These are phyloP conservation scores for Scaeva pyrastri DNA, from an alignment of 2,888 invertebrate species.

Conservation along the genomic window DNA sequence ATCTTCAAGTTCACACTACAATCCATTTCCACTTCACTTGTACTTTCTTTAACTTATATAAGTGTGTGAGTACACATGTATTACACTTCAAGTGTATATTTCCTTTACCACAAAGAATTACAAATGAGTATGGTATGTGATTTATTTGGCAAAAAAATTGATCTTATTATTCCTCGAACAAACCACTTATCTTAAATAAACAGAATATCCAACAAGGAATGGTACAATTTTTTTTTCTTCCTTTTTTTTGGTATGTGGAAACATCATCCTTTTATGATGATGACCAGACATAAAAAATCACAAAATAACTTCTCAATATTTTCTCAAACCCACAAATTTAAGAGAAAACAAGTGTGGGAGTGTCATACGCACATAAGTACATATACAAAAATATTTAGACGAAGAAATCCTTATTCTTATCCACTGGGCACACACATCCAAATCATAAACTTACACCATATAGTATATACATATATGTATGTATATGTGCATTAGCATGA, in stretches of 20 bases:
- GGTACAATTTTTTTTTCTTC: too few species aligned
- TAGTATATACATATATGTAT: too few species aligned
- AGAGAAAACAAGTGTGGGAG: neutral
- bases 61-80: too few species aligned
- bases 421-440: constrained; percentile 54
- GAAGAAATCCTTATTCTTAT: constrained; percentile 60
- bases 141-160: neutral
- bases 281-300: constrained; percentile 65
- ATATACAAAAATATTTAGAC: neutral
- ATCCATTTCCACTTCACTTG: too few species aligned
- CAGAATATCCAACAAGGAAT: neutral
- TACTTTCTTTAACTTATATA: too few species aligned
- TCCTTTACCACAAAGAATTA: neutral
- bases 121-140: neutral
- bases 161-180: neutral
- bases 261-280: constrained; percentile 61
- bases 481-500: constrained; percentile 55
- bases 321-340: neutral
- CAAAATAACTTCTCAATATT: constrained; percentile 17
- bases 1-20: too few species aligned
- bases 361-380: neutral
- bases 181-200: constrained; percentile 26
- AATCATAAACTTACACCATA: constrained; percentile 46
- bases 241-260: constrained; percentile 7
- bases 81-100: too few species aligned